These are phyloP conservation scores for Lycopodina hypogea DNA, from an alignment of 37 sponge, comb jelly and placozoan species.

Conservation along the genomic window DNA sequence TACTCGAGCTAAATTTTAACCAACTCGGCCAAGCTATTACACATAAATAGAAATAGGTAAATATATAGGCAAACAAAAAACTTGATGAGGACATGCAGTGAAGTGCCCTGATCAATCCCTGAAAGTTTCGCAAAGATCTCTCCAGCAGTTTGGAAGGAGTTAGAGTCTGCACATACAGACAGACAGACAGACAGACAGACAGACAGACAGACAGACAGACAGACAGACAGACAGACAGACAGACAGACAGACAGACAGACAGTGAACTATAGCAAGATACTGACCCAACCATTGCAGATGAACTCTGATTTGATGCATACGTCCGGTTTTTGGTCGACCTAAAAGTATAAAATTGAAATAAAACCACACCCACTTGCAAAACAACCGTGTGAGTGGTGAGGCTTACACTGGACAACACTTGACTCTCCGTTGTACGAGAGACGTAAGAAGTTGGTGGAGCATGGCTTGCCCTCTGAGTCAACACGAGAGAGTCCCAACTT, in stretches of 20 bases:
- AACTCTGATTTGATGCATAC: slow-evolving; percentile 92
- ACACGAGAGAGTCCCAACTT: slow-evolving; percentile 87
- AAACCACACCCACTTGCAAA: not conserved
- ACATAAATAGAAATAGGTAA: too few species aligned
- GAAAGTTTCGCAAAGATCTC: too few species aligned
- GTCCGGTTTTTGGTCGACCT: slow-evolving; percentile 84
- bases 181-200: too few species aligned
- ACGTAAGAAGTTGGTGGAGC: slow-evolving; percentile 68
- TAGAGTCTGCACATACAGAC: too few species aligned
- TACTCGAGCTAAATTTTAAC: too few species aligned
- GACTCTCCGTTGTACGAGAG: slow-evolving; percentile 73
- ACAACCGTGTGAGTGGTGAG: not conserved
- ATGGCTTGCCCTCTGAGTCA: slow-evolving; percentile 69
- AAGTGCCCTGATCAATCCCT: too few species aligned
- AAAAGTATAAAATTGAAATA: not conserved
- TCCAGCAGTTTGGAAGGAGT: too few species aligned
- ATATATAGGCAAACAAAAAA: too few species aligned
- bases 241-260: not conserved
- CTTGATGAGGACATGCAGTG: too few species aligned
- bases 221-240: too few species aligned
- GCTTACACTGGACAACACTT: slow-evolving; percentile 79
- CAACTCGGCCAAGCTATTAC: too few species aligned
- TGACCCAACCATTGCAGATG: slow-evolving; percentile 88
- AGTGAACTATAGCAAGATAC: not conserved
- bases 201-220: too few species aligned